Evolutionary conservation across 2,113 vertebrate genomes (phyloP), one percentile per base, ranked within the genome.

Genomic region (Vulpes vulpes): DNA sequence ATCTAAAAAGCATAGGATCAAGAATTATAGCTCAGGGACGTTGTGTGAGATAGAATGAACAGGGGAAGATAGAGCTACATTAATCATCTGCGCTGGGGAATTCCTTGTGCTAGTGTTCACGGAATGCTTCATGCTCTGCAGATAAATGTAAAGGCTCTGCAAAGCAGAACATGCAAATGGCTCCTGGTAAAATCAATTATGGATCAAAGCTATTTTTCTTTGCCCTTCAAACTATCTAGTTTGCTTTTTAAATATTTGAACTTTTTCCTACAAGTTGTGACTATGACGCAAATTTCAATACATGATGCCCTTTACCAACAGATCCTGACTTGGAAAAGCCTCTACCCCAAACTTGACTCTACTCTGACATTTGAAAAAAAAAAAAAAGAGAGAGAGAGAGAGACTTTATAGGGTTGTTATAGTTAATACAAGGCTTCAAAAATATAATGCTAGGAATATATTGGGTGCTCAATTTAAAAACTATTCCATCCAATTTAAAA

Each of bases 231-330:
- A 93, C 76, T 2, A 59, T 17, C 53, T 53, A 67, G 23, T 51
- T 96, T 88, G 60, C 35, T 81, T 96, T 93, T 97, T 84, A 92
- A 97, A 76, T 93, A 84, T 35, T 35, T 87, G 64, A 82, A 64
- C 15, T 17, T 23, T 90, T 82, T 89, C 1, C 2, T 43, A n/a
- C 10, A 71, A 76, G 64, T 51, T 64, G 23, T 51, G 49, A n/a
- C 23, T 38, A 11, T 76, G 64, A 64, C 49, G 79, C 1, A 19
- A 38, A 25, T 82, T 88, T 81, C 83, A 55, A 62, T 17, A 38
- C 19, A 35, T 2, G 4, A 3, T 59, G 69, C 5, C 22, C n/a
- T 94, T 95, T 85, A 60, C 76, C 32, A 73, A n/a, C 55, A 60
- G 55, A 59, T 67, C 5, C 53, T 94, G 71, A 91, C 32, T 62